Conservation (phyloP, 2,888 invertebrate genomes). For the Netelia melanura region DNA sequence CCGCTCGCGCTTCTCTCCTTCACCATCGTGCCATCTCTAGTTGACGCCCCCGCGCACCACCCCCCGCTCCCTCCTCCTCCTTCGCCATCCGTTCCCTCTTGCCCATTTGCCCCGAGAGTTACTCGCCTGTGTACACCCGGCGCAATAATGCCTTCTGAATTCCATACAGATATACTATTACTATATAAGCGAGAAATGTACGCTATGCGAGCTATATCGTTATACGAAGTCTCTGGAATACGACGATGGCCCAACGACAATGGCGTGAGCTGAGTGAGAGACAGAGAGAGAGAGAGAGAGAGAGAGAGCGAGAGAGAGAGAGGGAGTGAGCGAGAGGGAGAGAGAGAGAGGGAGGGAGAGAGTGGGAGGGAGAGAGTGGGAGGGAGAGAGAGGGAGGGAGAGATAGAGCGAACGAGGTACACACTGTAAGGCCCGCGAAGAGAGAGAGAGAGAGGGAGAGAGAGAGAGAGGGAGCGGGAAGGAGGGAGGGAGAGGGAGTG, state of each 20-base stretch:
- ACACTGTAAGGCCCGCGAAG: slow-evolving; percentile 9
- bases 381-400: slow-evolving; percentile 2
- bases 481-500: slow-evolving; percentile 25
- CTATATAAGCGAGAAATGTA: slow-evolving; percentile 48
- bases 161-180: slow-evolving; percentile 55
- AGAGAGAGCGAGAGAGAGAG: neutral
- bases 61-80: neutral
- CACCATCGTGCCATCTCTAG: neutral
- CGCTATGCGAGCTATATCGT: slow-evolving; percentile 51
- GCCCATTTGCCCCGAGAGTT: slow-evolving; percentile 17
- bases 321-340: neutral
- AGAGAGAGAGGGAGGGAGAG: slow-evolving; percentile 21
- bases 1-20: slow-evolving; percentile 33
- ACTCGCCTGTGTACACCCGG: slow-evolving; percentile 48
- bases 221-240: slow-evolving; percentile 23
- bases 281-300: slow-evolving; percentile 28
- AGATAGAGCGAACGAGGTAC: neutral
- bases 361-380: slow-evolving; percentile 8
- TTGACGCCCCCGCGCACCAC: slow-evolving; percentile 45
- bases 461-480: neutral
- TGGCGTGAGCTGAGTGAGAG: neutral
- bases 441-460: slow-evolving; percentile 32
- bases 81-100: neutral
- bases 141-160: slow-evolving; percentile 61
- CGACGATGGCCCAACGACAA: slow-evolving; percentile 45